A percentile compares a stretch with the other conserved stretches of the same genome.
phyloP scores from a whole-genome alignment of 2,113 vertebrate genomes.

The Parotia lawesii region DNA sequence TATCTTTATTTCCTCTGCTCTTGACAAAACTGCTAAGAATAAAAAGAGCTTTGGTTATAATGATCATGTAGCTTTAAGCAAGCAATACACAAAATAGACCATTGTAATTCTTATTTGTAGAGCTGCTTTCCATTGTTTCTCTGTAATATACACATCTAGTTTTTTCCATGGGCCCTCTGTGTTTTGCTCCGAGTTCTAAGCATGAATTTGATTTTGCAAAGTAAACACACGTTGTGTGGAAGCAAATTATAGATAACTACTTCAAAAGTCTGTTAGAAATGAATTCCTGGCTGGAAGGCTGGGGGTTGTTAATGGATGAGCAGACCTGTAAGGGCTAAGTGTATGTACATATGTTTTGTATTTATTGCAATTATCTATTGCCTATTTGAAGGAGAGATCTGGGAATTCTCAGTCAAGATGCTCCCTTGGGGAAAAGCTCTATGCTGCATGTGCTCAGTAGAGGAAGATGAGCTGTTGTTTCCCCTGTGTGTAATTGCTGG shows the following conservation, averaged over 20 bases:
- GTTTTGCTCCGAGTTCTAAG: not conserved
- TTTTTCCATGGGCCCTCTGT: not conserved
- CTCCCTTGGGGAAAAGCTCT: not conserved
- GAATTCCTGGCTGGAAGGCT: not conserved
- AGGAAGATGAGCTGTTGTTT: not conserved
- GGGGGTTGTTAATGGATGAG: not conserved
- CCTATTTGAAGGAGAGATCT: not conserved
- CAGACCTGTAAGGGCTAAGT: not conserved
- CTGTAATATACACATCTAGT: not conserved
- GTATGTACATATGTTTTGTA: not conserved
- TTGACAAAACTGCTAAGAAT: not conserved
- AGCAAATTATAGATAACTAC: not conserved
- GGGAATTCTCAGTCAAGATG: not conserved
- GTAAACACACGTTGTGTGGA: not conserved
- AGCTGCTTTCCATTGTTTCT: not conserved
- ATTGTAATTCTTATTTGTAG: not conserved
- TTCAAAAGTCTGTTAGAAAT: constrained; percentile 26
- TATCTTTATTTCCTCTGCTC: not conserved
- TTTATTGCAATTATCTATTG: not conserved
- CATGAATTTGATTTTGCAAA: constrained; percentile 29
- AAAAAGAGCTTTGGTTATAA: not conserved
- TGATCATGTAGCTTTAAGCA: not conserved
- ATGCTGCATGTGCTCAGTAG: not conserved
- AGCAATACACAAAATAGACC: not conserved
- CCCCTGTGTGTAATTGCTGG: not conserved